phyloP scores from a whole-genome alignment of 2,113 vertebrate genomes.

The Larimichthys crocea region DNA sequence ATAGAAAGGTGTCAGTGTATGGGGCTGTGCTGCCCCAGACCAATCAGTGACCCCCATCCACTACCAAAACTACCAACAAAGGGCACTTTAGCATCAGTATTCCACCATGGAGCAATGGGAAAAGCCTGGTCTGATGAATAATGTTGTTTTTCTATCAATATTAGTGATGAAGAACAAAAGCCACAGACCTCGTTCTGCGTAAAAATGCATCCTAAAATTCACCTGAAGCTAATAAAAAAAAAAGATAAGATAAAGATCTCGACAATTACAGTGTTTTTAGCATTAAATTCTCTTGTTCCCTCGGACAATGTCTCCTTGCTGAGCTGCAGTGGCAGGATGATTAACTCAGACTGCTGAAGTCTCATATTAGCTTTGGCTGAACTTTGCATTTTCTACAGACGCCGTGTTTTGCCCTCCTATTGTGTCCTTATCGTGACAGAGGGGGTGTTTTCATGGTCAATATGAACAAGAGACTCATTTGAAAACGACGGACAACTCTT shows the following conservation, averaged over 20 bases:
- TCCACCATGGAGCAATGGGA: too few species aligned
- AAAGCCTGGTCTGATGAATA: too few species aligned
- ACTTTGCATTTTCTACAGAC: background rate
- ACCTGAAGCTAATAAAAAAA: background rate
- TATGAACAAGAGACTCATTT: background rate
- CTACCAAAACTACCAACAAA: too few species aligned
- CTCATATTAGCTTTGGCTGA: background rate
- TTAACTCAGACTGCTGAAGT: background rate
- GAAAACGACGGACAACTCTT: background rate
- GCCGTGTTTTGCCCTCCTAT: background rate
- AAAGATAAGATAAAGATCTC: too few species aligned
- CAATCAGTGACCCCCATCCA: too few species aligned
- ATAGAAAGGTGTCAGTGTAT: too few species aligned
- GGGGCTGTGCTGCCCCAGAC: too few species aligned
- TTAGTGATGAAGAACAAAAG: background rate
- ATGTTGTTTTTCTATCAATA: background rate
- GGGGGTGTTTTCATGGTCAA: constrained; percentile 1
- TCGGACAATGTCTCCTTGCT: background rate
- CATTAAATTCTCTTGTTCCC: background rate
- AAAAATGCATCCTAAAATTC: background rate
- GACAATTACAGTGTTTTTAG: background rate
- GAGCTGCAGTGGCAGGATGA: background rate
- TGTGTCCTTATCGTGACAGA: background rate
- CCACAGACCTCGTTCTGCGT: background rate
- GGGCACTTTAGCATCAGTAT: too few species aligned